Conservation (phyloP, 2,888 invertebrate species). For the Petrophora chlorosata region DNA sequence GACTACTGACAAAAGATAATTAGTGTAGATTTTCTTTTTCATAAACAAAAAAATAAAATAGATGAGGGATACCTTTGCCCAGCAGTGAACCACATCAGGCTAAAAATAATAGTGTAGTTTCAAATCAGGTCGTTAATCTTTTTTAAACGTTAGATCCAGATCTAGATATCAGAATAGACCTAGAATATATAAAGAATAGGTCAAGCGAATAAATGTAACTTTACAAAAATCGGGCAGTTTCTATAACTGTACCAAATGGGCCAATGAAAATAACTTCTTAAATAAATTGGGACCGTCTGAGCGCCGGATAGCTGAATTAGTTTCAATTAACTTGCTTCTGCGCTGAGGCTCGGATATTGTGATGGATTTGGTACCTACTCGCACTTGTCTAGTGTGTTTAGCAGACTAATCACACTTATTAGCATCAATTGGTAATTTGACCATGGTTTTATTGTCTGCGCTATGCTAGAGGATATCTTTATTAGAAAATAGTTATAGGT, state of each 20-base stretch:
- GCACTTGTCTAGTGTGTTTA: neutral
- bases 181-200: conserved; percentile 30
- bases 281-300: conserved; percentile 50
- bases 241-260: conserved; percentile 55
- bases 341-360: conserved; percentile 29
- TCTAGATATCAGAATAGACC: no score
- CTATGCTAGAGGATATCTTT: no score
- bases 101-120: no score
- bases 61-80: no score
- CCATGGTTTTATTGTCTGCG: no score
- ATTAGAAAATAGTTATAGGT: no score
- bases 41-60: no score
- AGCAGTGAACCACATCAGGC: no score
- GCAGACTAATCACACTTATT: conserved; percentile 11
- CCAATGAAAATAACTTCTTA: conserved; percentile 57
- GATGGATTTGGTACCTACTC: conserved; percentile 15
- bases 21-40: no score
- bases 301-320: conserved; percentile 47
- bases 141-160: no score
- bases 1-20: no score
- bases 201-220: conserved; percentile 29
- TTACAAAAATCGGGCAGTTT: conserved; percentile 43
- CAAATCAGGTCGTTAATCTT: no score
- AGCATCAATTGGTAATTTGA: conserved; percentile 1
- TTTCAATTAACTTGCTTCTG: conserved; percentile 40